Base-by-base conservation (phyloP, 2,113 vertebrate genomes). In the Syngnathus typhle region DNA sequence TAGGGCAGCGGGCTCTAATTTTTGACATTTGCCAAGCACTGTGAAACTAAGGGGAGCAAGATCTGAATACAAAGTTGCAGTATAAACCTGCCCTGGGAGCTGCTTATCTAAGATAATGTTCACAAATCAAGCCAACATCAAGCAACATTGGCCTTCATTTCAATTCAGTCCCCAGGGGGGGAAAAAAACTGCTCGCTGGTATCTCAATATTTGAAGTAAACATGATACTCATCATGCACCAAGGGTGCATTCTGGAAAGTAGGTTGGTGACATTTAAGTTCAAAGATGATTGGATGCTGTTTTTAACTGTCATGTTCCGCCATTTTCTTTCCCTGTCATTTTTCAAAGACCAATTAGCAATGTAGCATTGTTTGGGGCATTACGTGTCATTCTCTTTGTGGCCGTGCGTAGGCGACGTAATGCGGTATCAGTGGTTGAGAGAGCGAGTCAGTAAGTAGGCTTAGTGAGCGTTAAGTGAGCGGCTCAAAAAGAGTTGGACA, bases 371-470 rank as follows among this genome's bases (percentile, higher is more conserved):
- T 8, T 27, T 19, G 27, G 15, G 46, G 38, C 44, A 37, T 47
- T 51, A 49, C 61, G 70, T 65, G 58, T 76, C 32, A 1, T 27
- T 64, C 11, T n/a, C 8, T 66, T 49, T 60, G 51, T 47, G 68
- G 59, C 13, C 63, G 23, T 69, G 81, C 78, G 78, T 73, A 69
- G 78, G 84, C 76, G 66, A 67, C 59, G 36, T 27, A 41, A 67
- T 51, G 54, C 49, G 23, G 75, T 75, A 79, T 84, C 75, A 67
- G 69, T 75, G 70, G 52, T 75, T 71, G 67, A 77, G 65, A 71
- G 69, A 56, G 67, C 0, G 73, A 75, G 64, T 38, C 55, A 59
- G 37, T 71, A 74, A 77, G 79, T 80, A 72, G 73, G 82, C 67
- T 76, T 38, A 11, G 63, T 73, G 79, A 74, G 74, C 9, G 68